A percentile compares a stretch with the other conserved stretches of the same genome.
phyloP scores from a whole-genome alignment of 2,888 invertebrate genomes.

The Microctonus hyperodae region DNA sequence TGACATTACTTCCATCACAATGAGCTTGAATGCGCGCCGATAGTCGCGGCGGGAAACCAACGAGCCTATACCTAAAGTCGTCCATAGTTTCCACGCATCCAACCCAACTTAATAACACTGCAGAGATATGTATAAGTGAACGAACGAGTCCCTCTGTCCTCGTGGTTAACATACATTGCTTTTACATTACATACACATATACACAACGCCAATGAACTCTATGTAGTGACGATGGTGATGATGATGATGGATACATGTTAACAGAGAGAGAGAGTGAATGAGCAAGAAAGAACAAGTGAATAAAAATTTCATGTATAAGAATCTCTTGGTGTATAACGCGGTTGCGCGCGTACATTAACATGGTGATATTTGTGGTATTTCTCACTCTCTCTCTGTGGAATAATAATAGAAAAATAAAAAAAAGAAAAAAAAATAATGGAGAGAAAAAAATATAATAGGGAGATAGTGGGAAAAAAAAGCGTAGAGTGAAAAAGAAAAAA shows the following conservation, averaged over 20 bases:
- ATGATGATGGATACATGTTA: too few species aligned
- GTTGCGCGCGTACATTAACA: background rate
- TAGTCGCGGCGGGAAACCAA: conserved; percentile 62
- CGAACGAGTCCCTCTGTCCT: background rate
- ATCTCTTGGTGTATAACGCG: background rate
- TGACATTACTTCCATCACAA: conserved; percentile 63
- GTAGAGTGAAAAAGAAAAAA: conserved; percentile 52
- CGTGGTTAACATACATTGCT: conserved; percentile 20
- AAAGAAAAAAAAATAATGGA: conserved; percentile 1
- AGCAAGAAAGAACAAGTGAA: background rate
- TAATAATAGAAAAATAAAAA: conserved; percentile 25
- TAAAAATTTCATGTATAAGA: background rate
- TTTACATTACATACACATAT: too few species aligned
- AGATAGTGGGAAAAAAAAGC: conserved; percentile 51
- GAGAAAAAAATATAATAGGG: conserved; percentile 5
- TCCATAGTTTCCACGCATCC: conserved; percentile 58
- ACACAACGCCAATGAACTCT: conserved; percentile 19
- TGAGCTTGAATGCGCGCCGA: conserved; percentile 63
- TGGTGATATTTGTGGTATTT: background rate
- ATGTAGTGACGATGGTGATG: background rate
- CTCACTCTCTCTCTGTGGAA: conserved; percentile 2
- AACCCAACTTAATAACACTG: conserved; percentile 49
- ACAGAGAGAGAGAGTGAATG: too few species aligned
- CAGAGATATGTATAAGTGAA: background rate
- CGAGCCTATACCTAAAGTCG: conserved; percentile 62